Evolutionary conservation across 1,140 invertebrate genomes (phyloP).

Genomic region (Microplitis mediator): DNA sequence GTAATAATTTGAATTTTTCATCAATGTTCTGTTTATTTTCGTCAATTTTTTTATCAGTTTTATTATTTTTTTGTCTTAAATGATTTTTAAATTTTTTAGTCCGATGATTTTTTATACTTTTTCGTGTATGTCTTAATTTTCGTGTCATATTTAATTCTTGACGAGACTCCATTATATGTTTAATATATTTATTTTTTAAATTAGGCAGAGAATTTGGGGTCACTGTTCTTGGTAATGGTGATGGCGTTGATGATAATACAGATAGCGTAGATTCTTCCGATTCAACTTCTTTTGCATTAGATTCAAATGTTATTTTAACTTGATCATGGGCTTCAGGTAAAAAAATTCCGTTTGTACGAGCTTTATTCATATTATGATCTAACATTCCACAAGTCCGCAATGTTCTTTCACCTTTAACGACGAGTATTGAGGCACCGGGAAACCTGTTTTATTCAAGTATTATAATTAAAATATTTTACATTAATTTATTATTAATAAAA

Average conservation of each 20-base stretch:
- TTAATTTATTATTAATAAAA: constrained; percentile 8
- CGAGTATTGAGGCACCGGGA: constrained; percentile 76
- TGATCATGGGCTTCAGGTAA: constrained; percentile 67
- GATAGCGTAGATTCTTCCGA: constrained; percentile 36
- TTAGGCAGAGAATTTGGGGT: background rate
- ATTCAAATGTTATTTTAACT: constrained; percentile 73
- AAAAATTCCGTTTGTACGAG: constrained; percentile 55
- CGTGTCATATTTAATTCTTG: constrained; percentile 18
- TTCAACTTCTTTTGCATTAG: constrained; percentile 61
- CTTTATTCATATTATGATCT: constrained; percentile 71
- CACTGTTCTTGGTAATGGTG: background rate
- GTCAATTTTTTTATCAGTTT: background rate
- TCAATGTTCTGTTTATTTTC: background rate
- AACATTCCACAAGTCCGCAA: constrained; percentile 77
- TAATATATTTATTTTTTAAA: background rate
- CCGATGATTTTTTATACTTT: background rate
- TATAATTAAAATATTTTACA: constrained; percentile 3
- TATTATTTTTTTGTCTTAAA: background rate
- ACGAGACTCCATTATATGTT: background rate
- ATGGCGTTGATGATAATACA: background rate
- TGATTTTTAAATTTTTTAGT: too few species aligned
- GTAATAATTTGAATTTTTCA: constrained; percentile 18
- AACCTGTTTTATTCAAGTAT: constrained; percentile 51
- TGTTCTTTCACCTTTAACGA: constrained; percentile 77
- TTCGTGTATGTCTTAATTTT: constrained; percentile 41